Percentiles rank a stretch among this genome's conserved stretches.
phyloP scores from a whole-genome alignment of 2,113 vertebrate genomes.

The Ivindomyrus marchei region DNA sequence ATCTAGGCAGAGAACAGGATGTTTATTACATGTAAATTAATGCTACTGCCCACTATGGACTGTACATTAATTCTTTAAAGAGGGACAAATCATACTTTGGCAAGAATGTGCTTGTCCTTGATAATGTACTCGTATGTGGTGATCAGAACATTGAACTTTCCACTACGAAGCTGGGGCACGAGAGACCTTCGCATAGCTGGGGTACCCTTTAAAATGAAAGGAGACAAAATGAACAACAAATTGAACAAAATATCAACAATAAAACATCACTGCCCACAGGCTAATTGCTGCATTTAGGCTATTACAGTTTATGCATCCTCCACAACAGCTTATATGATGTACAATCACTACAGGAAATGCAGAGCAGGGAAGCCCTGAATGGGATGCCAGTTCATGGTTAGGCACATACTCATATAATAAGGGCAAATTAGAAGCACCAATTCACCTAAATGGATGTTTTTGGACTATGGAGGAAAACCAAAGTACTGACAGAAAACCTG shows the following conservation, averaged over 20 bases:
- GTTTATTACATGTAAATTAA: background rate
- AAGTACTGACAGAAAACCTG: background rate
- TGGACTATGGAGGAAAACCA: background rate
- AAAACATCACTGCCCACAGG: background rate
- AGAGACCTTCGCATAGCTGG: slow-evolving; percentile 84
- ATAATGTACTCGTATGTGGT: slow-evolving; percentile 98
- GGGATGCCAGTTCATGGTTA: background rate
- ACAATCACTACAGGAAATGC: background rate
- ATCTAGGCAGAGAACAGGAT: slow-evolving; percentile 59
- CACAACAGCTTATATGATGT: background rate
- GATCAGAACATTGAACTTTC: slow-evolving; percentile 94
- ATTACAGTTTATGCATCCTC: background rate
- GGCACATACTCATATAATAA: background rate
- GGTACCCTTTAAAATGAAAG: slow-evolving; percentile 68
- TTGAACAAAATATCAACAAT: background rate
- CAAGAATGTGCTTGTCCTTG: slow-evolving; percentile 98
- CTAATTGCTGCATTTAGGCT: background rate
- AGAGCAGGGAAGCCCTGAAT: background rate
- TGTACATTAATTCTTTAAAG: background rate
- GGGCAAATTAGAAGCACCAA: background rate
- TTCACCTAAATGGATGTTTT: background rate
- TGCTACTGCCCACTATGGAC: background rate
- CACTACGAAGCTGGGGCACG: slow-evolving; percentile 86
- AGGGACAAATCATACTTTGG: slow-evolving; percentile 70
- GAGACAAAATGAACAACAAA: background rate